Evolutionary conservation across 1,140 invertebrate species (phyloP).

Genomic region (Monochamus saltuarius): DNA sequence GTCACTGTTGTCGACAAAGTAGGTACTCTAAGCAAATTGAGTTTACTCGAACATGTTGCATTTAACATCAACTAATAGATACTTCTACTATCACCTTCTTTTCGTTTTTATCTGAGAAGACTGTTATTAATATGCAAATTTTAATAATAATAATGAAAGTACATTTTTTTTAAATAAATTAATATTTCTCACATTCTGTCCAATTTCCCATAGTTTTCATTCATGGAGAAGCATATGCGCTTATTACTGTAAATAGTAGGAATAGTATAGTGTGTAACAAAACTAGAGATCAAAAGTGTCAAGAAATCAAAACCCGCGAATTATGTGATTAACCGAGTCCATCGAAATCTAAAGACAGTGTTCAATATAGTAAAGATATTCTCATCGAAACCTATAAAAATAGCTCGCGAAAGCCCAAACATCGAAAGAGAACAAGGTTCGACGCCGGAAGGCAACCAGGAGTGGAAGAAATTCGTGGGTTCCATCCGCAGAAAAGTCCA

Average conservation of each 20-base stretch:
- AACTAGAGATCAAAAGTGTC: neutral
- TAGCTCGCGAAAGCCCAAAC: constrained; percentile 43
- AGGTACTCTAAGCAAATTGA: too few relatives aligned
- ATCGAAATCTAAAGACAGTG: constrained; percentile 34
- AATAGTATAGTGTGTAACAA: constrained; percentile 13
- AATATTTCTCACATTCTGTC: too few relatives aligned
- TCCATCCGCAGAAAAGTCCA: constrained; percentile 49
- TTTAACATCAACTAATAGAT: too few relatives aligned
- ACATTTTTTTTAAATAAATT: too few relatives aligned
- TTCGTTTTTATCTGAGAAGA: too few relatives aligned
- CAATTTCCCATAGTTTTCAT: constrained; percentile 5
- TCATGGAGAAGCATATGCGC: constrained; percentile 39
- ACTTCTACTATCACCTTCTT: too few relatives aligned
- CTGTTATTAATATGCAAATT: too few relatives aligned
- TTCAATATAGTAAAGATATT: constrained; percentile 47
- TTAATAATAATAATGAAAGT: too few relatives aligned
- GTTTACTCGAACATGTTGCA: too few relatives aligned
- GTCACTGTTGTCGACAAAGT: too few relatives aligned
- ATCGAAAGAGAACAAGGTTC: constrained; percentile 36
- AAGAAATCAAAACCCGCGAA: constrained; percentile 6
- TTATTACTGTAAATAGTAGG: constrained; percentile 37
- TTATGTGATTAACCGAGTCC: constrained; percentile 4
- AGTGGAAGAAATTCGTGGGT: constrained; percentile 50
- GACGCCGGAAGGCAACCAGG: constrained; percentile 39
- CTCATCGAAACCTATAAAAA: constrained; percentile 41